Evolutionary conservation across 2,888 invertebrate genomes (phyloP).

Genomic region (Yponomeuta sedellus): DNA sequence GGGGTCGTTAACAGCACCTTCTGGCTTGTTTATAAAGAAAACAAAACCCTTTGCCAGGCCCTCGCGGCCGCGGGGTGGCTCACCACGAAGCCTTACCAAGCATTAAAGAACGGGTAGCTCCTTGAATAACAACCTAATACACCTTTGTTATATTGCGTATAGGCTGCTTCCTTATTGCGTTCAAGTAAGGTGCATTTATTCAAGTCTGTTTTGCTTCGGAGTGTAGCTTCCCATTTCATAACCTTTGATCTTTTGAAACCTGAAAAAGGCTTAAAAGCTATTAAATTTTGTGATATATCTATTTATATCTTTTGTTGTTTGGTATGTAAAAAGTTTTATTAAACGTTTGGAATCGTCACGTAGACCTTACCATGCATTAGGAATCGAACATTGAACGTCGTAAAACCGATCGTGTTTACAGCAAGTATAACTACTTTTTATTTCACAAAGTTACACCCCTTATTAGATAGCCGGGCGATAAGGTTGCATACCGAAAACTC

Average conservation of each 20-base stretch:
- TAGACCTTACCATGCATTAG: too few species aligned
- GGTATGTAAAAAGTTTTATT: too few species aligned
- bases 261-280: not conserved
- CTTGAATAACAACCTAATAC: constrained; percentile 14
- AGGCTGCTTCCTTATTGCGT: constrained; percentile 1
- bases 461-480: constrained; percentile 53
- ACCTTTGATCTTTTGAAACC: not conserved
- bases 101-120: constrained; percentile 3
- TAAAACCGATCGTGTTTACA: too few species aligned
- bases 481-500: constrained; percentile 53
- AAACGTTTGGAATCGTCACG: too few species aligned
- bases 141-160: not conserved
- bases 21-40: constrained; percentile 73
- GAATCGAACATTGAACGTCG: too few species aligned
- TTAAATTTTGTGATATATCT: not conserved
- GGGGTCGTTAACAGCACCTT: constrained; percentile 74
- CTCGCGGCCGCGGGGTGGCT: constrained; percentile 24
- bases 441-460: constrained; percentile 25
- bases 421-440: not conserved
- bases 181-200: not conserved
- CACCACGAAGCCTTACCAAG: constrained; percentile 15
- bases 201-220: not conserved
- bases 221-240: not conserved
- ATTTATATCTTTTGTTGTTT: too few species aligned
- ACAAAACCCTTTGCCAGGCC: constrained; percentile 63